These are phyloP conservation scores for Okamejei kenojei DNA, from an alignment of 2,797 vertebrate species.

Conservation along the genomic window DNA sequence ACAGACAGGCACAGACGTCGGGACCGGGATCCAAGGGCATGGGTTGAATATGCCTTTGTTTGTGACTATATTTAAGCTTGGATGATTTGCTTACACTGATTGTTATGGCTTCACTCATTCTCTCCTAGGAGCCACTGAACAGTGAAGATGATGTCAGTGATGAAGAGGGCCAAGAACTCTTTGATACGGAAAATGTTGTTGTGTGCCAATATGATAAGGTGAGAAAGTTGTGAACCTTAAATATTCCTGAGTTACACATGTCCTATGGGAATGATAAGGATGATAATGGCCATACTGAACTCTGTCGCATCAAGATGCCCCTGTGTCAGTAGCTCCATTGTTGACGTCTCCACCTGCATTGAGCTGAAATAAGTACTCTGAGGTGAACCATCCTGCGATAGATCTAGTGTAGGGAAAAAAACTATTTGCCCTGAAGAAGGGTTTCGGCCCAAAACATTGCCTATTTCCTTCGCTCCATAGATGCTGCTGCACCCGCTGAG, in stretches of 20 bases:
- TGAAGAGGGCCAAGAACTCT: constrained; percentile 91
- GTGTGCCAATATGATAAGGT: constrained; percentile 99
- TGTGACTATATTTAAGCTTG: not conserved
- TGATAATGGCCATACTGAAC: not conserved
- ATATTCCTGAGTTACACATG: not conserved
- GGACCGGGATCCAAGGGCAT: too few species aligned
- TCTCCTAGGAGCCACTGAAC: constrained; percentile 84
- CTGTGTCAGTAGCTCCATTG: not conserved
- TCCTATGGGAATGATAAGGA: not conserved
- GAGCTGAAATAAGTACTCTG: not conserved
- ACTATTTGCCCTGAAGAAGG: too few species aligned
- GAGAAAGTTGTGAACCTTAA: constrained; percentile 41
- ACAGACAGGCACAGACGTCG: too few species aligned
- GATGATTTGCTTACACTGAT: not conserved
- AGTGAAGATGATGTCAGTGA: constrained; percentile 95
- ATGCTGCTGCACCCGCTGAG: too few species aligned
- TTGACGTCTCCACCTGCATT: not conserved
- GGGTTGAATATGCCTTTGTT: not conserved
- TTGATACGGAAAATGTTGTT: constrained; percentile 96
- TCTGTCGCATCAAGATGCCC: not conserved
- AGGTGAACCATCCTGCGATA: not conserved
- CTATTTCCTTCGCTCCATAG: too few species aligned
- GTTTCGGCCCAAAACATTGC: too few species aligned
- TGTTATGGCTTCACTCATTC: not conserved
- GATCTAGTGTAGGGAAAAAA: not conserved